phyloP scores from a whole-genome alignment of 2,113 vertebrate species.

The Poeciliopsis retropinna region DNA sequence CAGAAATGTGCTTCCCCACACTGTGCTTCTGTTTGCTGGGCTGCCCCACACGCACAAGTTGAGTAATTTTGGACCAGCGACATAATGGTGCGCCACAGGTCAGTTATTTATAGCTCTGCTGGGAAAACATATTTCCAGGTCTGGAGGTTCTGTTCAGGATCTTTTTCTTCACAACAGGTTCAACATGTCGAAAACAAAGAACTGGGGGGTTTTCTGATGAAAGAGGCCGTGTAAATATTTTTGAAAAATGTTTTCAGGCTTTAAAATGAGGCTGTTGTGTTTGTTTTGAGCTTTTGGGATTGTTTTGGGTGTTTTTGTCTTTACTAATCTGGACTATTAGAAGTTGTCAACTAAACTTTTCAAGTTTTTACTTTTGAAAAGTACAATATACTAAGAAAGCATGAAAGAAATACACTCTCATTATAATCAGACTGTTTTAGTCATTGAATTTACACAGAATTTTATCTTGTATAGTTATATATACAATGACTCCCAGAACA shows the following conservation, averaged over 20 bases:
- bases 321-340: not conserved
- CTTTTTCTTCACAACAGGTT: not conserved
- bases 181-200: not conserved
- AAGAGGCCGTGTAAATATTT: not conserved
- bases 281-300: not conserved
- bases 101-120: constrained; percentile 2
- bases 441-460: no score
- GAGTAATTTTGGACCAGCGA: constrained; percentile 33
- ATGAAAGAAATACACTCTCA: no score
- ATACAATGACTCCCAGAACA: no score
- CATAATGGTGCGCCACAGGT: constrained; percentile 9
- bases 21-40: not conserved
- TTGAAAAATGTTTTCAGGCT: not conserved
- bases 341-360: no score
- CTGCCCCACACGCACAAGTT: constrained; percentile 20
- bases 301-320: not conserved
- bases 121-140: not conserved
- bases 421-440: no score
- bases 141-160: no score
- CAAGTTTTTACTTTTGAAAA: no score
- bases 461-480: no score
- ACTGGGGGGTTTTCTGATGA: not conserved
- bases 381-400: not conserved
- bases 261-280: not conserved
- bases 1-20: not conserved